Base-by-base conservation (phyloP, 2,888 invertebrate genomes). In the Lycaena phlaeas region DNA sequence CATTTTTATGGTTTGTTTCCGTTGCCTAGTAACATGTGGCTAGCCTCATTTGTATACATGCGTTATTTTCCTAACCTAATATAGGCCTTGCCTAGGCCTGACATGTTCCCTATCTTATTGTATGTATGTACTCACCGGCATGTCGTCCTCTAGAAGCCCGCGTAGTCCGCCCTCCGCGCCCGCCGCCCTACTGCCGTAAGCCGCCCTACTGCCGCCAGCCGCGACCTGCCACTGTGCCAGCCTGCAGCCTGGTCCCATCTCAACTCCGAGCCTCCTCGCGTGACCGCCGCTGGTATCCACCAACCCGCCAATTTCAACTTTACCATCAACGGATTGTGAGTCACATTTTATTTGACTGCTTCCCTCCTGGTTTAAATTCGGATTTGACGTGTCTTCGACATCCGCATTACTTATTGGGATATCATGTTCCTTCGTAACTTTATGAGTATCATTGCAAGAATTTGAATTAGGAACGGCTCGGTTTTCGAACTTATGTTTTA, bases 111-210 rank as follows among this genome's bases (percentile, higher is more conserved):
- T n/a, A n/a, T n/a, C n/a, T n/a, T n/a, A n/a, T n/a, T n/a, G n/a
- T n/a, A n/a, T n/a, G n/a, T n/a, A n/a, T n/a, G n/a, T 42, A 73
- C 82, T 73, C 53, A 82, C 82, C 76, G 82, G 82, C 82, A 82
- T 82, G 51, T 66, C 64, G 61, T 59, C 62, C 48, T 57, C 59
- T 50, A 56, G 48, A 46, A 57, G 60, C 65, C 73, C 69, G 66
- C 75, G 76, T 74, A 62, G 54, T 64, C 63, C 67, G 64, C 68
- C 63, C 63, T 64, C 65, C 69, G 71, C 68, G 60, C 73, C 73
- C 50, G 53, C 58, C 64, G 75, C 78, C 73, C 71, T 72, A 74
- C 77, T 74, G 64, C 69, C 72, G 58, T 62, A 64, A 68, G 66
- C 60, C 61, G 45, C 63, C 73, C 71, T 72, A 74, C 77, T 74